A percentile compares a stretch with the other conserved stretches of the same genome.
Conservation (phyloP, 1,140 invertebrate genomes). For the Trichonephila inaurata region DNA sequence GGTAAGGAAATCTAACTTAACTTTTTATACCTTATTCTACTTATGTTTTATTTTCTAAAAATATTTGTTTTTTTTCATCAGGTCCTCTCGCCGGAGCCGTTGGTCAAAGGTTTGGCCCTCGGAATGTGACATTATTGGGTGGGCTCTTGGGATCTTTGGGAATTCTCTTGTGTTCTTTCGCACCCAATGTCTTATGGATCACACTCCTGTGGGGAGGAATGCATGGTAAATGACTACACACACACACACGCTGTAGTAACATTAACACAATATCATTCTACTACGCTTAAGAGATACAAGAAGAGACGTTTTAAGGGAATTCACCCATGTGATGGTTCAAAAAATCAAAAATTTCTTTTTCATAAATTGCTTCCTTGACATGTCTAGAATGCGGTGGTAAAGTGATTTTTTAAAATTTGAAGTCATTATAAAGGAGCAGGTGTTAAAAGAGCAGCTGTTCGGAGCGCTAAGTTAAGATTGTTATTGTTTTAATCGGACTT, state of each 20-base stretch:
- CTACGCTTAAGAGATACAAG: not conserved
- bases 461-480: no score
- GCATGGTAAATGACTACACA: slow-evolving; percentile 57
- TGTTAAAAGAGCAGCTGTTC: no score
- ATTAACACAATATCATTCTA: not conserved
- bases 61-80: not conserved
- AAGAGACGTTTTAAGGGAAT: not conserved
- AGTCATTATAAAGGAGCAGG: no score
- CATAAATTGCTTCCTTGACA: no score
- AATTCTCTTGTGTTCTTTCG: slow-evolving; percentile 32
- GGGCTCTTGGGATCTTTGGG: slow-evolving; percentile 19
- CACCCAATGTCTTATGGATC: slow-evolving; percentile 49
- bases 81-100: slow-evolving; percentile 46
- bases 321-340: no score
- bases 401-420: no score
- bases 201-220: slow-evolving; percentile 20
- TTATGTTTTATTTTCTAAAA: no score
- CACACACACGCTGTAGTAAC: not conserved
- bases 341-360: no score
- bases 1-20: no score
- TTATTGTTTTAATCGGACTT: no score
- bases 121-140: slow-evolving; percentile 24
- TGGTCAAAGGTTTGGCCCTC: slow-evolving; percentile 44
- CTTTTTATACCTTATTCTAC: no score
- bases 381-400: no score